Base-by-base conservation (phyloP, 2,113 vertebrate genomes). In the Larimichthys crocea region DNA sequence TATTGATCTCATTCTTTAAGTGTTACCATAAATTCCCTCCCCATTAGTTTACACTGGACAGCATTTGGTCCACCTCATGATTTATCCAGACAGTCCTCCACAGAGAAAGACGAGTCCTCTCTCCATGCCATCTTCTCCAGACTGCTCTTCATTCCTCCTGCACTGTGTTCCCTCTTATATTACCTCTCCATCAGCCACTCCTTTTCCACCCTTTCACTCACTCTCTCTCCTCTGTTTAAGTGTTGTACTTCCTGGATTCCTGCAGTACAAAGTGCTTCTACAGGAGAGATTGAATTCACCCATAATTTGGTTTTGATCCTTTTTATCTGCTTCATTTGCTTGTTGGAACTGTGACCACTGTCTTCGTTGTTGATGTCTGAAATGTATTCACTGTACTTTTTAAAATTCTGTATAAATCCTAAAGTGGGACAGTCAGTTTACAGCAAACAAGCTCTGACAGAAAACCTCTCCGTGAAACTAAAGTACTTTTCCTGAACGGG, bases 21-120 rank as follows among this genome's bases (percentile, higher is more conserved):
- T 94, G 94, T 95, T 94, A 89, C 93, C 92, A 94, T 95, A 95
- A 95, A 95, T 93, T 92, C 89, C 86, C 87, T 86, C 86, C 90
- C 88, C 92, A 93, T 92, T 93, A 92, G 79, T 88, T 90, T 86
- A 88, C 93, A 89, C 85, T 68, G 86, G 85, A 88, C 64, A 63
- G 78, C 29, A 31, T 80, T 86, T 68, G 42, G 69, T 83, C 65
- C 74, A 60, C 73, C 73, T 48, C 55, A 77, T 92, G 80, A 90
- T 92, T 94, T 90, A 91, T 82, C 71, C 24, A 20, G 89, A 89
- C 88, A 88, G 80, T 56, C 77, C 50, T 76, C 31, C 62, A 56
- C 74, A 57, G 67, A 75, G 74, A 82, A n/a, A 62, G 55, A 69
- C 61, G 57, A 70, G 61, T 87, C 76, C 53, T 72, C 53, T 72